Base-by-base conservation (phyloP, 2,888 invertebrate genomes). In the Erebia epiphron region DNA sequence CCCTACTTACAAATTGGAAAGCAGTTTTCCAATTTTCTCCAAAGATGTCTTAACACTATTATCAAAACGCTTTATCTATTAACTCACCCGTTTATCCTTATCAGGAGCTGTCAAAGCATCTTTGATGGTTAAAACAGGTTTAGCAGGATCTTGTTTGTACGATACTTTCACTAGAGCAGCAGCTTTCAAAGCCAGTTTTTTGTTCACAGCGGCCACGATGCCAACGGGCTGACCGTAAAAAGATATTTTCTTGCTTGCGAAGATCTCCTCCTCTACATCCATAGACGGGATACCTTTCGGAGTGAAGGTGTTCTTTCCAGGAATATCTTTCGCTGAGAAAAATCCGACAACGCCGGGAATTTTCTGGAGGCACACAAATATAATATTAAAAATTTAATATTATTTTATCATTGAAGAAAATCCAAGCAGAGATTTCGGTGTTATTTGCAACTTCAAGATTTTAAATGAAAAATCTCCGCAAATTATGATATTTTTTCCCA, bases 151-250 rank as follows among this genome's bases (percentile, higher is more conserved):
- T 64, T 93, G 86, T 52, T 87, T 89, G 75, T 95, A 96, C 89
- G 84, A 87, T 0, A 96, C 90, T 79, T 92, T 91, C 0, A 96
- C 88, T 52, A 88, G 57, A 1, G 74, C 77, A 0, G 86, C 87
- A 1, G 89, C 91, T 35, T 78, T 78, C 0, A 87, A 21, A 0
- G 91, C 91, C 1, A 95, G 77, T 0, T 88, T 88, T 41, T 94
- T 94, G 1, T 92, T 94, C 11, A 89, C 94, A 0, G 97, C 98
- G 0, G 96, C 95, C 8, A 98, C 91, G 1, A 98, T 80, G 0
- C 96, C 98, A 5, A 97, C 80, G 0, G 97, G 95, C 80, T 98
- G 98, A 0, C 96, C 95, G 73, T 95, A 95, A 82, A 94, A 97
- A 14, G 88, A 82, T 0, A 97, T 79, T 1, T 87, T 86, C 11